Evolutionary conservation across 2,797 vertebrate species (phyloP), one percentile per base, ranked within the genome.

Genomic region (Platyrinchus mystaceus): DNA sequence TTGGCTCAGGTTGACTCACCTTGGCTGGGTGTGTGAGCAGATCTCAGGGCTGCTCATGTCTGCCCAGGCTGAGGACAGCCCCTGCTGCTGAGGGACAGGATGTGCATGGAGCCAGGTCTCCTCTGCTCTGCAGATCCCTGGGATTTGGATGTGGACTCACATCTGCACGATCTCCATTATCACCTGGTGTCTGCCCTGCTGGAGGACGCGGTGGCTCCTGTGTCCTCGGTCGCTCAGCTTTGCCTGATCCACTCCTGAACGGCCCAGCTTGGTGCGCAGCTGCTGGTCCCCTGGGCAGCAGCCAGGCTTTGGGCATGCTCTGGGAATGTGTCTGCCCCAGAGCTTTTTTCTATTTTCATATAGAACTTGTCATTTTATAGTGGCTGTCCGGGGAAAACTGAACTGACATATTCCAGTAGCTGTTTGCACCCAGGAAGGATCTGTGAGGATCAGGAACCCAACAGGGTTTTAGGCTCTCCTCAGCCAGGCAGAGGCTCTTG

Each of bases 121-220:
- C 79, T 70, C 55, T 7, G 1, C 73, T 66, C 49, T 30, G 71
- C 36, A 39, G 1, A 12, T 10, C 28, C 17, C 14, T 4, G 0
- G 15, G 27, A 0, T 23, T 14, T 39, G 70, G 83, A 26, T 39
- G 58, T 55, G 88, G 41, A 32, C 44, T 87, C 78, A 7, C 24
- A 13, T 3, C 21, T 10, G 6, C 47, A 14, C 0, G 0, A 7
- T 56, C 60, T 41, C 64, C 5, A 0, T 47, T 41, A 64, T 11
- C 50, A 32, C 52, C 66, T 22, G 3, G 2, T 19, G 1, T 8
- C 34, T 24, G 49, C 24, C 21, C 43, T 19, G 44, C 70, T 34
- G 78, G 18, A 56, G 58, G 69, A 2, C 2, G 4, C 44, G 46
- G 47, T 59, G 19, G 9, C 56, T 70, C 49, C 50, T 1, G 71